Base-by-base conservation (phyloP, 1,140 invertebrate species). In the Neelides sp. region DNA sequence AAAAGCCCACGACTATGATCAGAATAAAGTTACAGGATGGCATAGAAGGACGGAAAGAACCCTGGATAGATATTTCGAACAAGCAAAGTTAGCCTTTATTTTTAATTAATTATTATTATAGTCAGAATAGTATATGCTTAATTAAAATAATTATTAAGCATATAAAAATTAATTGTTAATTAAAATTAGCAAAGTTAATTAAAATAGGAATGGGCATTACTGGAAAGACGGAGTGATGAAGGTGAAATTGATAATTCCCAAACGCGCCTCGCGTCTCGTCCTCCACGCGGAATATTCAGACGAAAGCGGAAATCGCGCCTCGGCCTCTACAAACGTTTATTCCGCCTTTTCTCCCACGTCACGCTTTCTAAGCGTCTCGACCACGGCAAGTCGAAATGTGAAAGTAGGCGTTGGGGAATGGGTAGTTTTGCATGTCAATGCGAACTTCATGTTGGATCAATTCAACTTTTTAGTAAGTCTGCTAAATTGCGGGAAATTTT, bases 391-490 rank as follows among this genome's bases (percentile, higher is more conserved):
- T 27, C 22, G 17, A 63, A 45, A 67, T 20, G 44, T 44, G 4
- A 52, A 63, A 23, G 63, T 65, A 10, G 48, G 52, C 10, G 63
- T 69, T 4, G 69, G 67, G 19, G 66, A 74, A 59, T 74, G 68
- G 62, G 70, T 66, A 0, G 62, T 73, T 22, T 65, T 75, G 49
- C 72, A 73, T 57, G 67, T 74, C 0, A 64, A 64, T 46, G 55
- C 65, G 2, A 73, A 71, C 55, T 73, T 72, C 54, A 48, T 57
- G 37, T 58, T 71, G 27, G 58, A 68, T 8, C 61, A 59, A 13
- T 73, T 73, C 58, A 57, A 68, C 56, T 73, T 70, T 59, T 40
- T 74, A 64, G 71, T 73, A 64, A 65, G 64, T 55, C 3, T 19
- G 19, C 4, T 4, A 8, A 43, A 13, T 40, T 19, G 12, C 8